Conservation (phyloP, 2,888 invertebrate genomes). For the Patella pellucida region DNA sequence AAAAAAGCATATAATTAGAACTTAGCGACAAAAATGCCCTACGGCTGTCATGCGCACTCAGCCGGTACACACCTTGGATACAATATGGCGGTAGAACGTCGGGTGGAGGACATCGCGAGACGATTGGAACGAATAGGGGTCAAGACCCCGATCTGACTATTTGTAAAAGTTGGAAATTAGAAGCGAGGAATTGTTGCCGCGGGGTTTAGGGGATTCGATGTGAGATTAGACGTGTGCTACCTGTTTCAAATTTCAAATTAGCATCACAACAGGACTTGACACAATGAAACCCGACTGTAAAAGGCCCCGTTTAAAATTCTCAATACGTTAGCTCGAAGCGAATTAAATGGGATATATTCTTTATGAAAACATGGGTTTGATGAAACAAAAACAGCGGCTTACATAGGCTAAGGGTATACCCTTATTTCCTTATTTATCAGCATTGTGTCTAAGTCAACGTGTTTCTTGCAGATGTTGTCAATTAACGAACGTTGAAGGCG, state of each 20-base stretch:
- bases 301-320: conserved; percentile 18
- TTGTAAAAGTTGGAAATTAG: conserved; percentile 5
- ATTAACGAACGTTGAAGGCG: neutral
- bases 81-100: neutral
- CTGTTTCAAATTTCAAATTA: conserved; percentile 39
- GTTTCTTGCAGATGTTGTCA: conserved; percentile 3
- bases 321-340: conserved; percentile 23
- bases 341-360: conserved; percentile 31
- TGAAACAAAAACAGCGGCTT: conserved; percentile 34
- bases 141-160: neutral
- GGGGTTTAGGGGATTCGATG: conserved; percentile 26
- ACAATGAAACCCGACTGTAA: conserved; percentile 13
- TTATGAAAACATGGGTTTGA: conserved; percentile 37
- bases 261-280: conserved; percentile 27
- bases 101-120: neutral
- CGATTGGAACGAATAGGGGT: conserved; percentile 4
- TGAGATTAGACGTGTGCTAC: conserved; percentile 32
- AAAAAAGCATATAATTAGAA: neutral
- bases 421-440: too few relatives aligned
- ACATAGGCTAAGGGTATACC: too few relatives aligned
- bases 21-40: neutral
- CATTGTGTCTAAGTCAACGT: neutral
- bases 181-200: conserved; percentile 13
- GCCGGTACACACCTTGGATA: conserved; percentile 2
- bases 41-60: neutral